These are phyloP conservation scores for Orgyia antiqua DNA, from an alignment of 2,888 invertebrate species.

Conservation along the genomic window DNA sequence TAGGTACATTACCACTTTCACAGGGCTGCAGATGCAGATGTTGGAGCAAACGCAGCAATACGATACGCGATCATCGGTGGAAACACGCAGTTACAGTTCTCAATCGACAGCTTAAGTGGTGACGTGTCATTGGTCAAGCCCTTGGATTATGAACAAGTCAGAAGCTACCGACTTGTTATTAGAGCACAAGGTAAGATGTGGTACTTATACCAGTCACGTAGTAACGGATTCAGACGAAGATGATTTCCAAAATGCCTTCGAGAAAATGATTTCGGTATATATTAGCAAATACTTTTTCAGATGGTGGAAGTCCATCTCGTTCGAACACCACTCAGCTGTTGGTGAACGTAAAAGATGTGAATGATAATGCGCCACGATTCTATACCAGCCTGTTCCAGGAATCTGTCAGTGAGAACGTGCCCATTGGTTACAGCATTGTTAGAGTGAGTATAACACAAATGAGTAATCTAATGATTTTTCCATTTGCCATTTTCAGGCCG, in stretches of 20 bases:
- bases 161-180: slow-evolving; percentile 92
- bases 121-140: slow-evolving; percentile 92
- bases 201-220: no score
- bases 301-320: slow-evolving; percentile 94
- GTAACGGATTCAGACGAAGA: no score
- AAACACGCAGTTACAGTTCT: slow-evolving; percentile 95
- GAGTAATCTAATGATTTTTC: no score
- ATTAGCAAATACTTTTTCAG: no score
- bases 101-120: slow-evolving; percentile 95
- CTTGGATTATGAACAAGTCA: slow-evolving; percentile 92
- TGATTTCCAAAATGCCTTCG: no score
- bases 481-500: no score
- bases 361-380: slow-evolving; percentile 96
- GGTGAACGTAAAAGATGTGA: slow-evolving; percentile 94
- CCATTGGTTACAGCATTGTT: slow-evolving; percentile 92
- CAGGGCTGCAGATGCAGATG: slow-evolving; percentile 94
- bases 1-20: slow-evolving; percentile 3
- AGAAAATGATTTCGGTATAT: no score
- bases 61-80: slow-evolving; percentile 97
- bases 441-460: slow-evolving; percentile 61
- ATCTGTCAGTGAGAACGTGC: slow-evolving; percentile 94
- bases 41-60: slow-evolving; percentile 94
- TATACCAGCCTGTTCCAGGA: slow-evolving; percentile 95
- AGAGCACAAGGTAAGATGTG: slow-evolving; percentile 89
- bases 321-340: slow-evolving; percentile 97